Evolutionary conservation across 2,797 vertebrate genomes (phyloP), one percentile per base, ranked within the genome.

Genomic region (Iguana delicatissima): DNA sequence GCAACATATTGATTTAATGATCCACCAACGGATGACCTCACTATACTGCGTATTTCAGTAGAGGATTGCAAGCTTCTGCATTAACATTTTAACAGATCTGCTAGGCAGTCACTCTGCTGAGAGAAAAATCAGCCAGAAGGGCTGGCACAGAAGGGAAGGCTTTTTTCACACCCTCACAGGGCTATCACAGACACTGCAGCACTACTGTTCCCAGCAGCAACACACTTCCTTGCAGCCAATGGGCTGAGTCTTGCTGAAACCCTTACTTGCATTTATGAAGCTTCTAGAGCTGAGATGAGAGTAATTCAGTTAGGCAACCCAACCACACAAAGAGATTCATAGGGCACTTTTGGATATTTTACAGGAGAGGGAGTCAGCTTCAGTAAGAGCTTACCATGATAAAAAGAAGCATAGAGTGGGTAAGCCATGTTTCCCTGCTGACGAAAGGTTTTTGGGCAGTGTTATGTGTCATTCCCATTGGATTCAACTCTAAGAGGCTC

Each of bases 1-100:
- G 80, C 42, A 42, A 77, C 80, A 62, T 87, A 91, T 87, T 84
- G 90, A 87, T 83, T 91, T 79, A 91, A 79, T 52, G 79, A 84
- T 67, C 80, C 29, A 38, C 57, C 9, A 22, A 57, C 50, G 69
- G 73, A 73, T 73, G 64, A 73, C 67, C 80, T 89, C 35, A 52
- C 35, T 50, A 29, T 62, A 50, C 74, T 79, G 20, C 67, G 9
- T 52, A 42, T 89, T 74, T 73, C 67, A 59, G 67, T 12, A 72
- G 80, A 88, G 52, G 80, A 82, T 73, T 81, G 73, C 52, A 89
- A 67, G 55, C 67, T 74, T 82, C 62, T 72, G 50, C 87, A 82
- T 74, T 82, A 82, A 82, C 81, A 59, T 89, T 89, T 82, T 82
- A 89, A 89, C 50, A 82, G 87, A 82, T 74, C 38, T 88, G 13